These are phyloP conservation scores for Lophius piscatorius DNA, from an alignment of 2,113 vertebrate genomes.

Conservation along the genomic window DNA sequence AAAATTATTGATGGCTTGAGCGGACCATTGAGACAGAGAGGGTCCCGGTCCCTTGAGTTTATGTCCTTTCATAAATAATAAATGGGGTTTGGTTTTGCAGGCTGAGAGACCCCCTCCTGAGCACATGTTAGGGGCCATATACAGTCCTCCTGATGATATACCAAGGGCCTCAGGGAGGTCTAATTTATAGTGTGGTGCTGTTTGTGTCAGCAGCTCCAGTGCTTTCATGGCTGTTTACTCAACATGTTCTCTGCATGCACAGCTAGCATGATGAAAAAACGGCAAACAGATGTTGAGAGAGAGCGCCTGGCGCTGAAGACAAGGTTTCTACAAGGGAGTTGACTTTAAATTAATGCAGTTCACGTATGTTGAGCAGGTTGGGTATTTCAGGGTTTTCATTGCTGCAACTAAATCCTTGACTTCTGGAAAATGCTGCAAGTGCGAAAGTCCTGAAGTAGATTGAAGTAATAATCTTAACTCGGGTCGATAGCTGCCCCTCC, in stretches of 20 bases:
- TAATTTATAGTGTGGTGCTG: conserved; percentile 39
- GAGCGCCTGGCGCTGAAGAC: conserved; percentile 8
- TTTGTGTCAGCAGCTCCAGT: conserved; percentile 10
- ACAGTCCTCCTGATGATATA: conserved; percentile 29
- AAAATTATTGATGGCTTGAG: conserved; percentile 60
- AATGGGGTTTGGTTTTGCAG: conserved; percentile 76
- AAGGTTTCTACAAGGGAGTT: conserved; percentile 13
- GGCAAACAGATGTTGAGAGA: conserved; percentile 23
- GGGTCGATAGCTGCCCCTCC: conserved; percentile 52
- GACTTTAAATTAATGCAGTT: conserved; percentile 30
- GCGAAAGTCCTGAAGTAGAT: conserved; percentile 50
- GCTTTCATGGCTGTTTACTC: neutral
- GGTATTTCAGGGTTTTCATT: conserved; percentile 27
- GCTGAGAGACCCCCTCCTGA: conserved; percentile 60
- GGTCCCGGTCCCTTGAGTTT: conserved; percentile 71
- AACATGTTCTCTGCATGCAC: conserved; percentile 11
- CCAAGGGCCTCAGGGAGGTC: conserved; percentile 41
- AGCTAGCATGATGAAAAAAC: neutral
- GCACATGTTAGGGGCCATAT: conserved; percentile 50
- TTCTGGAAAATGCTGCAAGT: conserved; percentile 63
- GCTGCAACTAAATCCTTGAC: conserved; percentile 51
- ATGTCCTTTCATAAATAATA: conserved; percentile 78
- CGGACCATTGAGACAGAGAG: conserved; percentile 45
- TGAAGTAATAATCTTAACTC: conserved; percentile 59
- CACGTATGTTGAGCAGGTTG: conserved; percentile 49